Evolutionary conservation across 2,797 vertebrate genomes (phyloP).

Genomic region (Iguana delicatissima): DNA sequence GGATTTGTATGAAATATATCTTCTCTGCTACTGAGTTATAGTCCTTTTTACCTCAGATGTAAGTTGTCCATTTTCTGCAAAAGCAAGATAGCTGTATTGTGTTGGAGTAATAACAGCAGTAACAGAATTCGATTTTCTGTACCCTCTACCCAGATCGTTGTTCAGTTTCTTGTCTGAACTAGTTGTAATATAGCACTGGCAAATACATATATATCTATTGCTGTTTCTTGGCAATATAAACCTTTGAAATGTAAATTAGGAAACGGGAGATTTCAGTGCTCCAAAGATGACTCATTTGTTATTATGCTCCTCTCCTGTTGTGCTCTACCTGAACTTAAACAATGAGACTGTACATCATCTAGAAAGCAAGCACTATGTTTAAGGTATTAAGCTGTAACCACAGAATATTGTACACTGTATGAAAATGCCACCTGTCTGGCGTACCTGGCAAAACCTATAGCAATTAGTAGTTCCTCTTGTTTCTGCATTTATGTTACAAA

Average conservation of each 20-base stretch:
- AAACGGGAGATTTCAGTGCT: conserved; percentile 60
- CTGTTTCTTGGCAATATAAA: conserved; percentile 61
- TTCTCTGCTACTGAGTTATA: not conserved
- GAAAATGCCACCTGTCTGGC: conserved; percentile 39
- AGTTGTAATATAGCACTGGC: conserved; percentile 73
- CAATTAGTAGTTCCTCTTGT: conserved; percentile 56
- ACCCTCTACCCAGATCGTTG: conserved; percentile 47
- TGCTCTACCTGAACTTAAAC: conserved; percentile 4
- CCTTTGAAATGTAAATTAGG: conserved; percentile 78
- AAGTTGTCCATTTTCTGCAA: not conserved
- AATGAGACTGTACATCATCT: conserved; percentile 41
- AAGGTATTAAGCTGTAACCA: conserved; percentile 13
- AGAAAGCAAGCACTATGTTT: not conserved
- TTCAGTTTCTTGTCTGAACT: conserved; percentile 65
- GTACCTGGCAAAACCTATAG: conserved; percentile 23
- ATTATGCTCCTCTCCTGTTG: conserved; percentile 35
- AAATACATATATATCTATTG: conserved; percentile 66
- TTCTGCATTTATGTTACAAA: conserved; percentile 55
- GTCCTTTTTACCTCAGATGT: too few species aligned
- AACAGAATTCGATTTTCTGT: conserved; percentile 53
- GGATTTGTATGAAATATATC: not conserved
- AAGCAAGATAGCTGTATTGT: not conserved
- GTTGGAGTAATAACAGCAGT: conserved; percentile 24
- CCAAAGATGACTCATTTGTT: conserved; percentile 67
- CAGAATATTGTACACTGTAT: not conserved